Evolutionary conservation across 2,888 invertebrate species (phyloP), one percentile per base, ranked within the genome.

Genomic region (Neoaliturus tenellus): DNA sequence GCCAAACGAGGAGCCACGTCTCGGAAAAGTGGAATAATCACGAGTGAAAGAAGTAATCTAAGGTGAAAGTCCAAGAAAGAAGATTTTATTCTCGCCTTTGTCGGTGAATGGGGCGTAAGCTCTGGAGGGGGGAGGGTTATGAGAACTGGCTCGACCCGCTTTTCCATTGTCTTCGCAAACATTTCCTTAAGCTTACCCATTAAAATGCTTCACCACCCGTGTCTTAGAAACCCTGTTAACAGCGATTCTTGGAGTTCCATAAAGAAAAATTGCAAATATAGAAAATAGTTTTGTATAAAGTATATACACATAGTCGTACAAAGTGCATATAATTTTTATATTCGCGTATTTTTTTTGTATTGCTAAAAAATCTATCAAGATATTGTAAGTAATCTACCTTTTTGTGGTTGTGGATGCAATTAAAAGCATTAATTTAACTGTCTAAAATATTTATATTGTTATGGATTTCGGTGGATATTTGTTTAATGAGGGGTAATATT

Each of bases 181-280:
- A 71, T 82, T 82, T 51, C 71, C 82, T 82, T 82, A 81, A 81
- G 81, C 67, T 69, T 41, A 39, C 73, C 55, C 82, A 73, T 82
- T 73, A 82, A 82, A 82, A 81, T 69, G 51, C 58, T 41, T 82
- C 35, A 44, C 80, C 58, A 20, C 55, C 23, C 55, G 55, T 55
- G 78, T 20, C 78, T 78, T 78, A 48, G 78, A n/a, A 78, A 28
- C 51, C 55, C 35, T 35, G 78, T 78, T 78, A 78, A 78, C 78
- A 78, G 62, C 28, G 62, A 62, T 62, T 62, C 31, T 8, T 62
- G 10, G 62, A 14, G 44, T 44, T n/a, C n/a, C n/a, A n/a, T n/a
- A n/a, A n/a, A n/a, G n/a, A n/a, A n/a, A n/a, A n/a, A n/a, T n/a
- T n/a, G n/a, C n/a, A n/a, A n/a, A n/a, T n/a, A n/a, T n/a, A n/a